Percentiles rank a stretch among this genome's conserved stretches.
phyloP scores from a whole-genome alignment of 2,888 invertebrate genomes.

The Drosophila greeni region DNA sequence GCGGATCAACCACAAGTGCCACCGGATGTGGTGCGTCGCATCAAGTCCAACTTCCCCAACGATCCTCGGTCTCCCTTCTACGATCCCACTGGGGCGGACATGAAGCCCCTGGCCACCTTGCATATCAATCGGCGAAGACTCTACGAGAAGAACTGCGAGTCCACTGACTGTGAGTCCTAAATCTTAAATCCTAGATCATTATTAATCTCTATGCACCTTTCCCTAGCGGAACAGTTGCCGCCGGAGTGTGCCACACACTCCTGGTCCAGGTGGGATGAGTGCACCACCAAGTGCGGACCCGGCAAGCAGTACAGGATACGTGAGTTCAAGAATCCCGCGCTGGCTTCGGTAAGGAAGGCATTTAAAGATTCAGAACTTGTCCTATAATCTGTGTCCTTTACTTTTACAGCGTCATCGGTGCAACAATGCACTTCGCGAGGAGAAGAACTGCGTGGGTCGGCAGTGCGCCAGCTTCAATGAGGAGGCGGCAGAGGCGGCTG shows the following conservation, averaged over 20 bases:
- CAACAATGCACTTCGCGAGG: constrained; percentile 71
- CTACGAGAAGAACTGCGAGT: constrained; percentile 88
- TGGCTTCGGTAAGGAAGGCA: constrained; percentile 56
- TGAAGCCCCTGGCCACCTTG: constrained; percentile 93
- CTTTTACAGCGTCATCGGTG: constrained; percentile 65
- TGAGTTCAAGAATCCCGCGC: constrained; percentile 74
- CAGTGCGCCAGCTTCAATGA: constrained; percentile 74
- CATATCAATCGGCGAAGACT: constrained; percentile 88
- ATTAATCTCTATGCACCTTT: fast-evolving
- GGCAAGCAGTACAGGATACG: constrained; percentile 78
- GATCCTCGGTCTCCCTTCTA: constrained; percentile 95
- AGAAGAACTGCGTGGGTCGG: constrained; percentile 78
- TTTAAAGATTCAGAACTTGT: fast-evolving
- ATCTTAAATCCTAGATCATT: not conserved
- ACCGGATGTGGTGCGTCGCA: constrained; percentile 89
- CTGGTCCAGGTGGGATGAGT: constrained; percentile 81
- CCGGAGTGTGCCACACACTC: constrained; percentile 75
- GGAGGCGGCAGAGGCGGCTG: constrained; percentile 53
- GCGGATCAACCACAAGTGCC: constrained; percentile 91
- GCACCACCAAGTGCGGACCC: constrained; percentile 80
- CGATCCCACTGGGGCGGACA: constrained; percentile 85
- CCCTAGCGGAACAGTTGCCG: constrained; percentile 77
- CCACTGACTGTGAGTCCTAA: constrained; percentile 67
- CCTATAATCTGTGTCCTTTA: fast-evolving
- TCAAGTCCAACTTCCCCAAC: constrained; percentile 91